phyloP scores from a whole-genome alignment of 2,888 invertebrate genomes.

The Mellilla xanthometata region DNA sequence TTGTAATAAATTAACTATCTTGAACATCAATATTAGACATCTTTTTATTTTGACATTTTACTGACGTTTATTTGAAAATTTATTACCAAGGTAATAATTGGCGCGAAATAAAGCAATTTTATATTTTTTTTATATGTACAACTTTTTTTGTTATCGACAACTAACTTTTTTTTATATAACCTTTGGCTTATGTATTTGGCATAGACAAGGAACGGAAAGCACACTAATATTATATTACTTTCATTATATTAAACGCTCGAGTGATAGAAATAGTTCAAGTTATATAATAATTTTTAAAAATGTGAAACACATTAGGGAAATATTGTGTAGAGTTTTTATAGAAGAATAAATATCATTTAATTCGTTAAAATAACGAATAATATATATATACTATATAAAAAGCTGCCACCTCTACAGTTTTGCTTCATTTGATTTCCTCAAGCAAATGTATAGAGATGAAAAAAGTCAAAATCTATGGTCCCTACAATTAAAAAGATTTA shows the following conservation, averaged over 20 bases:
- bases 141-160: slow-evolving; percentile 30
- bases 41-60: slow-evolving; percentile 40
- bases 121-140: slow-evolving; percentile 36
- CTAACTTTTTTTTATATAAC: slow-evolving; percentile 48
- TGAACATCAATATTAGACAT: slow-evolving; percentile 14
- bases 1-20: slow-evolving; percentile 8
- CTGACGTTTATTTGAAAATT: slow-evolving; percentile 57
- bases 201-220: slow-evolving; percentile 54
- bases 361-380: slow-evolving; percentile 45
- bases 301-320: slow-evolving; percentile 34
- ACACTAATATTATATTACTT: slow-evolving; percentile 17
- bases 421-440: slow-evolving; percentile 33
- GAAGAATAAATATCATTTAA: slow-evolving; percentile 39
- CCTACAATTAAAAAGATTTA: slow-evolving; percentile 62
- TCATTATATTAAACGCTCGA: slow-evolving; percentile 48
- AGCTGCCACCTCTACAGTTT: slow-evolving; percentile 54
- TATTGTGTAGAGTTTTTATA: slow-evolving; percentile 35
- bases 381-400: slow-evolving; percentile 48
- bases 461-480: slow-evolving; percentile 69
- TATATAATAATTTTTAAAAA: slow-evolving; percentile 23
- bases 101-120: slow-evolving; percentile 37
- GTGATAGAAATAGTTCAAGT: slow-evolving; percentile 39
- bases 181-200: slow-evolving; percentile 77
- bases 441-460: slow-evolving; percentile 54
- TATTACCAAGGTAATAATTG: slow-evolving; percentile 43